Evolutionary conservation across 1,140 invertebrate genomes (phyloP).

Genomic region (Zaprionus lachaisei): DNA sequence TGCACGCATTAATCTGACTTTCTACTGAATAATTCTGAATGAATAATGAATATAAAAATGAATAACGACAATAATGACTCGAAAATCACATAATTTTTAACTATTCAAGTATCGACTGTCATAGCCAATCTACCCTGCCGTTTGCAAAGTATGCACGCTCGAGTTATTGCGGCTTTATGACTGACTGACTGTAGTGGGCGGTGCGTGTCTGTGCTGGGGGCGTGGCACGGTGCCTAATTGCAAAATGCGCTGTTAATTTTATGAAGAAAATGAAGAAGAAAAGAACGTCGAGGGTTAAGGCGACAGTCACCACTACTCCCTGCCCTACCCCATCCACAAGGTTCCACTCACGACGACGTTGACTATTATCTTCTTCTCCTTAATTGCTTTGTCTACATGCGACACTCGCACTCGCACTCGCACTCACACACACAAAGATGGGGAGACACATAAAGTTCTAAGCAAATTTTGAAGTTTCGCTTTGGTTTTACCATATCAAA

Average conservation of each 20-base stretch:
- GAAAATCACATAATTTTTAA: too few relatives aligned
- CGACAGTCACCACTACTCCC: neutral
- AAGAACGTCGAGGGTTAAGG: neutral
- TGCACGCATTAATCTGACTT: too few relatives aligned
- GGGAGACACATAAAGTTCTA: slow-evolving; percentile 1
- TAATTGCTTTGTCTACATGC: slow-evolving; percentile 4
- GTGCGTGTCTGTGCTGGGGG: neutral
- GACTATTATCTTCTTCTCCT: neutral
- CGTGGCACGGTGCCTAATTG: slow-evolving; percentile 4
- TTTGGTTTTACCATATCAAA: neutral
- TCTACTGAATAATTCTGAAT: too few relatives aligned
- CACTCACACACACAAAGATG: neutral
- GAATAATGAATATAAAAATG: too few relatives aligned
- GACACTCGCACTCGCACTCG: neutral
- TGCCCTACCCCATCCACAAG: neutral
- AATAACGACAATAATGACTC: too few relatives aligned
- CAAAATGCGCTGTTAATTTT: slow-evolving; percentile 7
- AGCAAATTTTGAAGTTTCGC: neutral
- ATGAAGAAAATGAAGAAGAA: neutral
- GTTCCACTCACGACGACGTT: neutral
- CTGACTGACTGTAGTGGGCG: neutral
- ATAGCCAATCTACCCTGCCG: neutral
- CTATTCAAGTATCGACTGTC: too few relatives aligned
- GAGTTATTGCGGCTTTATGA: slow-evolving; percentile 1
- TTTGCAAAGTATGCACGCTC: neutral